Evolutionary conservation across 2,797 vertebrate species (phyloP).

Genomic region (Spinibarbus caldwelli): DNA sequence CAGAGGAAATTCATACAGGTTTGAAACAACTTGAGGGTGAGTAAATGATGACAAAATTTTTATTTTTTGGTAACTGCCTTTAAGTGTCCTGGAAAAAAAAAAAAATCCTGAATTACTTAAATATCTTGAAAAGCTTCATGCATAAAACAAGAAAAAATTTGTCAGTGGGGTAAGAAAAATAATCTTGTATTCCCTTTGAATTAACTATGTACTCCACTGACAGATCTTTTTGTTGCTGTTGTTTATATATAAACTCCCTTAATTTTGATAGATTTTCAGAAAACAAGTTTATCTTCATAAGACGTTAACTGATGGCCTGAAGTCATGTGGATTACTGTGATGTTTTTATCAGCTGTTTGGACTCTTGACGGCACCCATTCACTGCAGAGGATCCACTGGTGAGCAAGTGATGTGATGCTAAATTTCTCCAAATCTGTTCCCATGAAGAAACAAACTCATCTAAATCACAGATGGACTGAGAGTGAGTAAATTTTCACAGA

Average conservation of each 20-base stretch:
- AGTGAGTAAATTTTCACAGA: not conserved
- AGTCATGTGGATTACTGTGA: not conserved
- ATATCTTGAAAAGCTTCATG: no score
- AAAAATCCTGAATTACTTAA: no score
- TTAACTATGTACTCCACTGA: no score
- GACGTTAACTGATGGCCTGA: not conserved
- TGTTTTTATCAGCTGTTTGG: not conserved
- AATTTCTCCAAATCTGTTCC: not conserved
- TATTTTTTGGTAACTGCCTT: no score
- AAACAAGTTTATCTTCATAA: not conserved
- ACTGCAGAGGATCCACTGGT: not conserved
- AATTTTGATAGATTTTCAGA: not conserved
- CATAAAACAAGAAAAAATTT: no score
- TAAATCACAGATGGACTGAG: not conserved
- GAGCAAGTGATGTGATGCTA: not conserved
- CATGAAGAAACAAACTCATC: not conserved
- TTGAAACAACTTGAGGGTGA: no score
- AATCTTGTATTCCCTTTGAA: no score
- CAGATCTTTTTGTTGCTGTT: no score
- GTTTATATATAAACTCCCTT: not conserved
- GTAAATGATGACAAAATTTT: no score
- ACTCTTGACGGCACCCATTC: not conserved
- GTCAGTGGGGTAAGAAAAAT: no score
- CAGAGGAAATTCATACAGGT: not conserved
- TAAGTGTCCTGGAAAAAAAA: no score